These are phyloP conservation scores for Caradrina kadenii DNA, from an alignment of 2,888 invertebrate genomes.

Conservation along the genomic window DNA sequence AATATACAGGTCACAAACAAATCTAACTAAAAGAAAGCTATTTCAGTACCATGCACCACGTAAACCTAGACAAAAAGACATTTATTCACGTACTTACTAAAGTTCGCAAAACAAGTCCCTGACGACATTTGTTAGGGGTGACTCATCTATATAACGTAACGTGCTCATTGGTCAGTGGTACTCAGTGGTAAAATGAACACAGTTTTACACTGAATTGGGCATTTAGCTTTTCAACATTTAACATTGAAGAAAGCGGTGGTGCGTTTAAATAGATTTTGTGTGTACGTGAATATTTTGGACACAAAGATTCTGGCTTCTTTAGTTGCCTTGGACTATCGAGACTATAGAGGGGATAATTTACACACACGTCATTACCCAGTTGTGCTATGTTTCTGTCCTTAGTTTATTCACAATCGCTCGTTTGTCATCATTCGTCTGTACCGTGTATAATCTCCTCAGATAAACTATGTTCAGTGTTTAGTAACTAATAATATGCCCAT, in stretches of 20 bases:
- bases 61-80: conserved; percentile 59
- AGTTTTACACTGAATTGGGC: conserved; percentile 60
- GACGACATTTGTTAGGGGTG: conserved; percentile 50
- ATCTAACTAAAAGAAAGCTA: conserved; percentile 57
- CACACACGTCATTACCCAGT: neutral
- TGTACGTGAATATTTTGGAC: conserved; percentile 10
- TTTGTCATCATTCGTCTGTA: neutral
- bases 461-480: neutral
- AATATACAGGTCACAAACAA: conserved; percentile 48
- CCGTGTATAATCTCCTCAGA: neutral
- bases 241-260: conserved; percentile 38
- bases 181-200: conserved; percentile 44
- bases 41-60: conserved; percentile 66
- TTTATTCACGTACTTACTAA: conserved; percentile 50
- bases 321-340: neutral
- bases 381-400: neutral
- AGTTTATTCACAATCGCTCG: neutral
- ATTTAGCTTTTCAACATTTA: conserved; percentile 42
- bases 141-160: conserved; percentile 46
- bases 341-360: neutral
- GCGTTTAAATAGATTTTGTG: conserved; percentile 26
- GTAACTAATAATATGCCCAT: neutral
- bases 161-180: conserved; percentile 62
- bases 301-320: conserved; percentile 26
- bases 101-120: conserved; percentile 48